These are phyloP conservation scores for Chelmon rostratus DNA, from an alignment of 2,797 vertebrate genomes.

Conservation along the genomic window DNA sequence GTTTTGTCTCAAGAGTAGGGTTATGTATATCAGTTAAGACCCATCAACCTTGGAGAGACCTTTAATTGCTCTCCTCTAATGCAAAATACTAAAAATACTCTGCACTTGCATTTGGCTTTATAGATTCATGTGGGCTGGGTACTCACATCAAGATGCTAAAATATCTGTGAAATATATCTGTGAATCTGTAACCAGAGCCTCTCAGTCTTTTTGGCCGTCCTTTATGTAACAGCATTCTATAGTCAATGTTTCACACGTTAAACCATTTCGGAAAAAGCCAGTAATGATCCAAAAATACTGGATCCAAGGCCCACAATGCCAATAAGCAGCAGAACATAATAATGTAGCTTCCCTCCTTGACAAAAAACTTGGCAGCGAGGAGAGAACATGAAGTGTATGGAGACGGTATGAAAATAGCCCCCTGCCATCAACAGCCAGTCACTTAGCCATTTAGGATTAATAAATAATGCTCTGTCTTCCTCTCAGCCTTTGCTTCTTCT, in stretches of 20 bases:
- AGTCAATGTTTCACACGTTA: conserved; percentile 38
- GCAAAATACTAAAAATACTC: conserved; percentile 3
- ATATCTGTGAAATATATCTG: conserved; percentile 23
- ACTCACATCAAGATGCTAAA: conserved; percentile 28
- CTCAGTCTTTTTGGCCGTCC: conserved; percentile 21
- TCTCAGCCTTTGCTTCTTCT: conserved; percentile 55
- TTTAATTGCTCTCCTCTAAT: conserved; percentile 26
- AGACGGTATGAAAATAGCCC: conserved; percentile 70
- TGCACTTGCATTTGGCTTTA: conserved; percentile 1
- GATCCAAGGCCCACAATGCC: conserved; percentile 27
- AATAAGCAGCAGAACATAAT: conserved; percentile 28
- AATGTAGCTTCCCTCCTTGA: conserved; percentile 23
- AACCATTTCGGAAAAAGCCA: conserved; percentile 3
- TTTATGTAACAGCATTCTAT: conserved; percentile 34
- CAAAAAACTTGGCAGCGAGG: conserved; percentile 43
- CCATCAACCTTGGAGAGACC: not conserved
- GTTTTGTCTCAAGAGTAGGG: not conserved
- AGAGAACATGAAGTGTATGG: conserved; percentile 44
- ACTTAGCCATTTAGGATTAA: conserved; percentile 76
- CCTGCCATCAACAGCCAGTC: conserved; percentile 72
- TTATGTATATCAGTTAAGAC: not conserved
- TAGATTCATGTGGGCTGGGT: not conserved
- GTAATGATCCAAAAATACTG: conserved; percentile 15
- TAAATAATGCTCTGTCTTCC: conserved; percentile 74
- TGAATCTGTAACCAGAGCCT: conserved; percentile 21